phyloP scores from a whole-genome alignment of 2,113 vertebrate genomes.

The Elephas maximus region DNA sequence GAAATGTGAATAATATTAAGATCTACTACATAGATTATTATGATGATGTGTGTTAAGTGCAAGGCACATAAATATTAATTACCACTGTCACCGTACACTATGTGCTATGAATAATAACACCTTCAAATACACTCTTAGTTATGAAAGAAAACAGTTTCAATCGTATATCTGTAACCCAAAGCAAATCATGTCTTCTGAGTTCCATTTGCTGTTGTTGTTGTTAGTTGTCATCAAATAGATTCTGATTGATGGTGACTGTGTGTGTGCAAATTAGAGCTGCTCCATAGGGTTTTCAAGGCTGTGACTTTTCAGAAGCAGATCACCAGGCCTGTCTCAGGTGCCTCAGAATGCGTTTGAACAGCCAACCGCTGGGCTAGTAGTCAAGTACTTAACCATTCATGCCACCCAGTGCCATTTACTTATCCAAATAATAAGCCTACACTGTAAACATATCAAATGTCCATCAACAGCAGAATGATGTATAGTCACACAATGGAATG shows the following conservation, averaged over 20 bases:
- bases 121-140: background rate
- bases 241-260: too few relatives aligned
- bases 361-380: too few relatives aligned
- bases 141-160: background rate
- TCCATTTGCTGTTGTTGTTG: background rate
- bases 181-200: constrained; percentile 8
- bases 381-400: too few relatives aligned
- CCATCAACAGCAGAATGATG: too few relatives aligned
- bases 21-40: background rate
- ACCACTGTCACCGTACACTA: background rate
- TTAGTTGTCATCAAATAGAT: background rate
- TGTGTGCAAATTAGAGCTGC: too few relatives aligned
- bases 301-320: too few relatives aligned
- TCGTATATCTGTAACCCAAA: background rate
- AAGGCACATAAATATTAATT: constrained; percentile 49
- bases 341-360: too few relatives aligned
- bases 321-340: too few relatives aligned
- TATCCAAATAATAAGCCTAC: background rate
- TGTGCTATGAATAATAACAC: background rate
- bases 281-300: too few relatives aligned
- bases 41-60: background rate
- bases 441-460: too few relatives aligned
- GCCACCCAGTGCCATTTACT: background rate
- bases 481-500: too few relatives aligned
- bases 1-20: constrained; percentile 2